A percentile compares a stretch with the other conserved stretches of the same genome.
Conservation (phyloP, 2,888 invertebrate genomes). For the Parthenolecanium corni region DNA sequence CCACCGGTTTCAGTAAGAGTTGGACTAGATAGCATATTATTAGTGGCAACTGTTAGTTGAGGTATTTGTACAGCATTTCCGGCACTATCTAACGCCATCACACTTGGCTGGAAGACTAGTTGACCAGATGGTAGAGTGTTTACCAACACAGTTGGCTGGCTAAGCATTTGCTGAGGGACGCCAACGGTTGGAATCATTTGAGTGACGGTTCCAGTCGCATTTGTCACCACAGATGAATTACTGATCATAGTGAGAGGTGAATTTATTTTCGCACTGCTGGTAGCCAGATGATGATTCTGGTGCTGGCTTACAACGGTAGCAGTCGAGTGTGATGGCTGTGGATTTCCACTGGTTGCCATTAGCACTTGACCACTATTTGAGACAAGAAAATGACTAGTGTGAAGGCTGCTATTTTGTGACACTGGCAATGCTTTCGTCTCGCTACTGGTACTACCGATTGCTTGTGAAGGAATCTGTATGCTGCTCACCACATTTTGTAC, state of each 20-base stretch:
- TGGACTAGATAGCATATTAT: constrained; percentile 29
- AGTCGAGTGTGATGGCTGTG: constrained; percentile 35
- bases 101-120: constrained; percentile 60
- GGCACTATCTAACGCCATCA: constrained; percentile 63
- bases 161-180: constrained; percentile 54
- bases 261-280: constrained; percentile 6
- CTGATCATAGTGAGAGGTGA: constrained; percentile 41
- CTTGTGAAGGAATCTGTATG: constrained; percentile 33
- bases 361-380: constrained; percentile 63
- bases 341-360: constrained; percentile 46
- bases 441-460: background rate
- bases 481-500: constrained; percentile 44
- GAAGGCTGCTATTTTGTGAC: constrained; percentile 24
- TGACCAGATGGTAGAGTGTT: constrained; percentile 58
- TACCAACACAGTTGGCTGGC: constrained; percentile 65
- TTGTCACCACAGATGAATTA: constrained; percentile 46
- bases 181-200: constrained; percentile 50
- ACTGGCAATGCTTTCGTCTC: constrained; percentile 29
- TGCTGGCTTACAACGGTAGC: constrained; percentile 10
- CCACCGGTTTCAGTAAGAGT: constrained; percentile 31
- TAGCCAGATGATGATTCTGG: background rate
- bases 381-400: constrained; percentile 53
- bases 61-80: constrained; percentile 58
- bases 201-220: constrained; percentile 52
- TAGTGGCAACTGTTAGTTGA: constrained; percentile 47